Conservation (phyloP, 2,797 vertebrate species). For the Rhabdophis nuchalis region DNA sequence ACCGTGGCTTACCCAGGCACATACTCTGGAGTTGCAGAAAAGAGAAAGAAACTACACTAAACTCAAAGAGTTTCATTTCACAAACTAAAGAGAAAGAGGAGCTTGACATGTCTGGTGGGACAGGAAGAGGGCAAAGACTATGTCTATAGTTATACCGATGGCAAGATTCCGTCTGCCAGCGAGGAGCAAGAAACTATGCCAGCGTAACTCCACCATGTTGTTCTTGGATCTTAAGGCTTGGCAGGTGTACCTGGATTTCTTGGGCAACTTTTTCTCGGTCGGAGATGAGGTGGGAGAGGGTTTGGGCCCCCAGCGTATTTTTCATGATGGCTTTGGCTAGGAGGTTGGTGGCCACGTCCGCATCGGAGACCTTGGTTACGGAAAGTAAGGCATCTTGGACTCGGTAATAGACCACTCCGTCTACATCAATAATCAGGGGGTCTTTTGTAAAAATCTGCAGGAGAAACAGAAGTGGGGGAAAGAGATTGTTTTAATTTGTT, state of each 20-base stretch:
- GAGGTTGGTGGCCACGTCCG: conserved; percentile 85
- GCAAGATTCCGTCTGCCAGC: too few relatives aligned
- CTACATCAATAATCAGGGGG: conserved; percentile 88
- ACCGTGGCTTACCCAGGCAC: too few relatives aligned
- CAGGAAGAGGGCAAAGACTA: too few relatives aligned
- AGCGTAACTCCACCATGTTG: neutral
- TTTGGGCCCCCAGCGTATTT: conserved; percentile 93
- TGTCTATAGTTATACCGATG: too few relatives aligned
- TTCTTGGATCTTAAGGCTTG: too few relatives aligned
- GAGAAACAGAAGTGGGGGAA: neutral
- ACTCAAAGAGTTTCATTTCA: too few relatives aligned
- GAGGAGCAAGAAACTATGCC: neutral
- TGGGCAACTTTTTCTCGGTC: conserved; percentile 92
- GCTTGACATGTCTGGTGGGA: too few relatives aligned
- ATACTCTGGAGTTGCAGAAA: too few relatives aligned
- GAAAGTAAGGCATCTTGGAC: conserved; percentile 88
- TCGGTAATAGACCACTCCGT: conserved; percentile 92
- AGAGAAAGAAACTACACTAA: too few relatives aligned
- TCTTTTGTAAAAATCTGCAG: conserved; percentile 92
- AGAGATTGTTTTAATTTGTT: neutral
- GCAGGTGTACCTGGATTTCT: conserved; percentile 84
- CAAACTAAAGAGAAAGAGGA: too few relatives aligned
- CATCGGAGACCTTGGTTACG: conserved; percentile 90
- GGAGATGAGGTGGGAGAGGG: conserved; percentile 89
- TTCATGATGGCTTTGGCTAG: conserved; percentile 90